Conservation (phyloP, 1,140 invertebrate genomes). For the Drosophila busckii region DNA sequence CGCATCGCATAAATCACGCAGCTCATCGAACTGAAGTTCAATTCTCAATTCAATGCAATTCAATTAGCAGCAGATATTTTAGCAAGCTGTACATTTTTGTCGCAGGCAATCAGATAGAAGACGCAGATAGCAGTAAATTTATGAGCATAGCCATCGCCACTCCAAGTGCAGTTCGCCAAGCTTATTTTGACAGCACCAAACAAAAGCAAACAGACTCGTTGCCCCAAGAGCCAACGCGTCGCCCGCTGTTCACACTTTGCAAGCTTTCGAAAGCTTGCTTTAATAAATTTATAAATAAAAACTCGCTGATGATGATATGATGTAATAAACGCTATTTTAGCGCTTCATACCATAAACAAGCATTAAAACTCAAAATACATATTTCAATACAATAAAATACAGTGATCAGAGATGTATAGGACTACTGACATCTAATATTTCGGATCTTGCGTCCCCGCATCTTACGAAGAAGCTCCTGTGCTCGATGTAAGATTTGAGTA, state of each 20-base stretch:
- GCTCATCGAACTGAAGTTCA: constrained; percentile 63
- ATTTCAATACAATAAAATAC: too few relatives aligned
- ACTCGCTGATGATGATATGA: too few relatives aligned
- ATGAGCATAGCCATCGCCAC: constrained; percentile 35
- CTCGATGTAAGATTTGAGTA: too few relatives aligned
- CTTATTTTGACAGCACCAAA: constrained; percentile 53
- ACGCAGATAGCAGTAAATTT: constrained; percentile 60
- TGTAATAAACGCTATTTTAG: too few relatives aligned
- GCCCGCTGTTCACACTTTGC: constrained; percentile 63
- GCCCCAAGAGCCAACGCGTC: constrained; percentile 3
- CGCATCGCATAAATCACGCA: constrained; percentile 40
- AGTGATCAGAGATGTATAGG: too few relatives aligned
- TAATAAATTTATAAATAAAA: too few relatives aligned
- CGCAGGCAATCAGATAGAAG: constrained; percentile 19
- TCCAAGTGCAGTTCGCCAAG: constrained; percentile 4
- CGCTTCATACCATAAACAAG: too few relatives aligned
- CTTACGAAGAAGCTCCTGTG: too few relatives aligned
- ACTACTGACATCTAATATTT: too few relatives aligned
- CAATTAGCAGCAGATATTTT: constrained; percentile 68
- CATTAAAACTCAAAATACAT: too few relatives aligned
- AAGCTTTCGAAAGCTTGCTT: constrained; percentile 59
- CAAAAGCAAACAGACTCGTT: constrained; percentile 1
- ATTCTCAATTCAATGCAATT: constrained; percentile 64
- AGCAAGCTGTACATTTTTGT: constrained; percentile 21
- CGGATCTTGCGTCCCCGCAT: too few relatives aligned